A percentile compares a stretch with the other conserved stretches of the same genome.
Evolutionary conservation across 2,113 vertebrate genomes (phyloP).

Genomic region (zebrafish (Danio rerio)): DNA sequence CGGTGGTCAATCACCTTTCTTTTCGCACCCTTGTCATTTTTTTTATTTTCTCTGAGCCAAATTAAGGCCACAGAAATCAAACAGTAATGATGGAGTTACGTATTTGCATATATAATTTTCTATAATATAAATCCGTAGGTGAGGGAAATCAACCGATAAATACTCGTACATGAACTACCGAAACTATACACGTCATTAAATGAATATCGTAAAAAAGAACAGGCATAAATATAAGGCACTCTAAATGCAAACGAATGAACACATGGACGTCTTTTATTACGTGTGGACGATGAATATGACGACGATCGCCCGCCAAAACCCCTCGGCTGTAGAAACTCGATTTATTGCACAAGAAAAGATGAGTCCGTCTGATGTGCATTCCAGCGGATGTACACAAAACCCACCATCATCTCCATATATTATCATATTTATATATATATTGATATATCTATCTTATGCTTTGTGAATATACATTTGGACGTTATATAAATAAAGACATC

Average conservation of each 20-base stretch:
- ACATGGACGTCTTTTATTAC: slow-evolving; percentile 80
- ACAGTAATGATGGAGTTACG: slow-evolving; percentile 69
- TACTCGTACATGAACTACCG: slow-evolving; percentile 78
- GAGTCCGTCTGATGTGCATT: slow-evolving; percentile 98
- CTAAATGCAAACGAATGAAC: slow-evolving; percentile 94
- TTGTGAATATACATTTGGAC: slow-evolving; percentile 51
- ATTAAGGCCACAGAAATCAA: slow-evolving; percentile 77
- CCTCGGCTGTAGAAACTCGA: slow-evolving; percentile 78
- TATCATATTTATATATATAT: slow-evolving; percentile 53
- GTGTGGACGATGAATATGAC: slow-evolving; percentile 76
- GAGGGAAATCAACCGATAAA: slow-evolving; percentile 73
- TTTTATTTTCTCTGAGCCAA: slow-evolving; percentile 63
- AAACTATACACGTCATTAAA: slow-evolving; percentile 82
- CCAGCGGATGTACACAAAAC: slow-evolving; percentile 80
- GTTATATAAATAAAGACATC: slow-evolving; percentile 60
- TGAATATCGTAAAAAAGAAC: slow-evolving; percentile 89
- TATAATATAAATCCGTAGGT: slow-evolving; percentile 70
- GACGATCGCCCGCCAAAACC: background rate
- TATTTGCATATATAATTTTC: slow-evolving; percentile 84
- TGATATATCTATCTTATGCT: slow-evolving; percentile 30
- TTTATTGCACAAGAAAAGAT: slow-evolving; percentile 98
- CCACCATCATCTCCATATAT: slow-evolving; percentile 52
- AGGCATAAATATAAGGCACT: slow-evolving; percentile 99
- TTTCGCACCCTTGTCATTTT: background rate
- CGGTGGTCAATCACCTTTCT: background rate